Evolutionary conservation across 2,113 vertebrate species (phyloP).

Genomic region (Tetrao urogallus): DNA sequence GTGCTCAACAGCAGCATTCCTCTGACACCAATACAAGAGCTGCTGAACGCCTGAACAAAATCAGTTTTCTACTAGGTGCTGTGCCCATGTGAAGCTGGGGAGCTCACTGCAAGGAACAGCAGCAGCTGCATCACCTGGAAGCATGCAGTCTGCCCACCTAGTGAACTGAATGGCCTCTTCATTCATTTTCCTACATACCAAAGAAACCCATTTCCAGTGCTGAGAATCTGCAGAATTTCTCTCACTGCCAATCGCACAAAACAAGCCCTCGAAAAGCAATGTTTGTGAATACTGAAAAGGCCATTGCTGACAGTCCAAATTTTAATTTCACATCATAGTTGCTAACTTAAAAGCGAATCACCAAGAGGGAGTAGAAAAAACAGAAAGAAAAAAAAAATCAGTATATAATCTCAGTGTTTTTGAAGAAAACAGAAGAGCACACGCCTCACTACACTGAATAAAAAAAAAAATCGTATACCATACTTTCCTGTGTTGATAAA

Average conservation of each 20-base stretch:
- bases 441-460: accelerated
- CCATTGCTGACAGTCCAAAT: accelerated
- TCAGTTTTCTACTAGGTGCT: no score
- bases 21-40: not conserved
- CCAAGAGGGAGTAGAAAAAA: accelerated
- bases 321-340: not conserved
- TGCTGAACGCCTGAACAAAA: accelerated
- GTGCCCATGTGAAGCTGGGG: no score
- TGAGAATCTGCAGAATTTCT: not conserved
- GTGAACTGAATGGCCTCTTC: not conserved
- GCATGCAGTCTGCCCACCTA: accelerated
- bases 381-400: no score
- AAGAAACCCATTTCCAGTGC: accelerated
- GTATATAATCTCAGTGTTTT: not conserved
- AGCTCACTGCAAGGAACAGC: accelerated
- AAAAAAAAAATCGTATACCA: accelerated
- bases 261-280: not conserved
- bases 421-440: not conserved
- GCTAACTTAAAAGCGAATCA: not conserved
- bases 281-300: not conserved
- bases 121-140: not conserved
- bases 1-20: accelerated
- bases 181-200: not conserved
- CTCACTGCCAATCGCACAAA: not conserved
- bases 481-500: accelerated